phyloP scores from a whole-genome alignment of 1,140 invertebrate genomes.

The Varroa destructor region DNA sequence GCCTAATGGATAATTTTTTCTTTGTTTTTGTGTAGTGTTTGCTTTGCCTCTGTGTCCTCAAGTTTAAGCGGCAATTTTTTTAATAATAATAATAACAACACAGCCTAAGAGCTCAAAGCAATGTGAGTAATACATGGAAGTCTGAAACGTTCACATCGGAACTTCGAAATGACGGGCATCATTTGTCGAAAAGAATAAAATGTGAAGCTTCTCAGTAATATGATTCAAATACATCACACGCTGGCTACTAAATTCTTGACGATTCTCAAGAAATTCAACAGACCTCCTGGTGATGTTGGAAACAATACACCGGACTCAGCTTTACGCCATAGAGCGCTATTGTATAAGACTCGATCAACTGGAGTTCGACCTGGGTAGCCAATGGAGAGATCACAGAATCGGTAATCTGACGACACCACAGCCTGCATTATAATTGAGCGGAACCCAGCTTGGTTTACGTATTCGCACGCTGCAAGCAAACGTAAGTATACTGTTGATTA shows the following conservation, averaged over 20 bases:
- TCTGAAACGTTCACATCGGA: no score
- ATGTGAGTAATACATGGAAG: no score
- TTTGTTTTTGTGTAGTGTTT: no score
- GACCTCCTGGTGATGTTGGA: conserved; percentile 7
- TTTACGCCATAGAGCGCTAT: conserved; percentile 17
- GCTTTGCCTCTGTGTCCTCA: no score
- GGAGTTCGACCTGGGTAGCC: conserved; percentile 25
- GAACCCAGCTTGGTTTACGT: conserved; percentile 8
- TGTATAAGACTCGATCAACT: conserved; percentile 16
- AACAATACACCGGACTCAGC: conserved; percentile 6
- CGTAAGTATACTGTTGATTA: no score
- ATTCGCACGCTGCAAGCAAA: conserved; percentile 5
- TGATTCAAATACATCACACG: neutral
- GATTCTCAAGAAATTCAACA: neutral
- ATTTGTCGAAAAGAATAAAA: no score
- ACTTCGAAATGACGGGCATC: no score
- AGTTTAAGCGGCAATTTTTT: no score
- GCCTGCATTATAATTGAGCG: conserved; percentile 24
- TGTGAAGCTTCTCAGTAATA: neutral
- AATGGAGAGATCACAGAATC: conserved; percentile 23
- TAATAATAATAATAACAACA: no score
- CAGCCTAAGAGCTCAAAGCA: no score
- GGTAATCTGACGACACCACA: conserved; percentile 15
- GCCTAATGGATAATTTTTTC: no score
- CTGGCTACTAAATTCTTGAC: neutral